phyloP scores from a whole-genome alignment of 1,140 invertebrate species.

The Dendrolimus kikuchii region DNA sequence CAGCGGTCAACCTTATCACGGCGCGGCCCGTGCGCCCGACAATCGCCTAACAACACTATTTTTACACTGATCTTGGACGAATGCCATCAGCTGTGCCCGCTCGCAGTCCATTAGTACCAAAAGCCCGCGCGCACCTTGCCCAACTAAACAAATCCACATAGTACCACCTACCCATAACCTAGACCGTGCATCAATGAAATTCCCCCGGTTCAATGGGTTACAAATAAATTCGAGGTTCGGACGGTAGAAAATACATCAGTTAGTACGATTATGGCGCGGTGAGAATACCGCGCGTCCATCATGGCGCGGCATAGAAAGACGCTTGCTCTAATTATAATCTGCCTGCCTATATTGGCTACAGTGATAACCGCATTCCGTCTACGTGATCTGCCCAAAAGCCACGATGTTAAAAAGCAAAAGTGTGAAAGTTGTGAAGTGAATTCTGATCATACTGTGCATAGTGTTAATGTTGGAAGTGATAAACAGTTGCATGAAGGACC shows the following conservation, averaged over 20 bases:
- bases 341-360: slow-evolving; percentile 54
- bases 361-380: slow-evolving; percentile 68
- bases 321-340: slow-evolving; percentile 60
- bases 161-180: slow-evolving; percentile 25
- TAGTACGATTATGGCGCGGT: slow-evolving; percentile 56
- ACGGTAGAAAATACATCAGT: slow-evolving; percentile 45
- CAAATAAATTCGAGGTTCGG: slow-evolving; percentile 44
- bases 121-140: slow-evolving; percentile 47
- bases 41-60: slow-evolving; percentile 64
- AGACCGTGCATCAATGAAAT: slow-evolving; percentile 42
- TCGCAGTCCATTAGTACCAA: slow-evolving; percentile 53
- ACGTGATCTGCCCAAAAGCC: slow-evolving; percentile 49
- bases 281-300: slow-evolving; percentile 47
- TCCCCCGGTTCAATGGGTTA: slow-evolving; percentile 37
- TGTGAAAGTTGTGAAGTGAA: slow-evolving; percentile 60
- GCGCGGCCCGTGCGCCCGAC: slow-evolving; percentile 39
- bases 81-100: slow-evolving; percentile 53
- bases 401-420: slow-evolving; percentile 44
- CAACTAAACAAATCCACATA: slow-evolving; percentile 31
- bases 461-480: slow-evolving; percentile 51
- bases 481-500: slow-evolving; percentile 36
- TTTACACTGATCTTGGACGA: slow-evolving; percentile 57
- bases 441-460: slow-evolving; percentile 39
- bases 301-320: slow-evolving; percentile 61
- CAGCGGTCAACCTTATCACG: slow-evolving; percentile 47